These are phyloP conservation scores for Herpailurus yagouaroundi DNA, from an alignment of 2,113 vertebrate genomes.

Conservation along the genomic window DNA sequence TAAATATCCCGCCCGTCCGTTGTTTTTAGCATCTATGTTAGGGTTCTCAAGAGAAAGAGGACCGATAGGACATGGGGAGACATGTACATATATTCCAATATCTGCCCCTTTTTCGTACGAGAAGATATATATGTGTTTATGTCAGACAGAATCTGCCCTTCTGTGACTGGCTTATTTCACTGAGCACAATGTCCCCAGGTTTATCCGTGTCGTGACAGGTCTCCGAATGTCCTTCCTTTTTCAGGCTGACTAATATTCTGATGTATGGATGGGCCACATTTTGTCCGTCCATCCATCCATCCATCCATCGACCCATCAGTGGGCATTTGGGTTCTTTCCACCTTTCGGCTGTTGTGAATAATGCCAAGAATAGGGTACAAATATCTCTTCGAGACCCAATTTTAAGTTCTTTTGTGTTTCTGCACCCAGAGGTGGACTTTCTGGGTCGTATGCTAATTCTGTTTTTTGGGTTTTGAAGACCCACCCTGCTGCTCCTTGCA, in stretches of 20 bases:
- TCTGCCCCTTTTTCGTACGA: neutral
- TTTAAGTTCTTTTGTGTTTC: neutral
- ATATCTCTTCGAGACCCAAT: neutral
- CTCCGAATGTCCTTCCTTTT: neutral
- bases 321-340: neutral
- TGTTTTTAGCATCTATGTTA: neutral
- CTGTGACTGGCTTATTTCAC: neutral
- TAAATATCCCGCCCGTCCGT: neutral
- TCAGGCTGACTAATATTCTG: neutral
- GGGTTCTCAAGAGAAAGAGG: neutral
- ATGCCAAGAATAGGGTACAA: neutral
- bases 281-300: neutral
- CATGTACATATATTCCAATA: fast-evolving
- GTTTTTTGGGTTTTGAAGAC: neutral
- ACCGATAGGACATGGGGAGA: neutral
- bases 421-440: neutral
- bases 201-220: neutral
- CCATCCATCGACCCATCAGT: neutral
- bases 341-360: neutral
- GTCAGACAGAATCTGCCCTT: neutral
- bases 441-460: neutral
- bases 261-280: neutral
- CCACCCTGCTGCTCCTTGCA: neutral
- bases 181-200: neutral
- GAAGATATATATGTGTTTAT: neutral